Evolutionary conservation across 2,888 invertebrate species (phyloP), one percentile per base, ranked within the genome.

Genomic region (Clanis bilineata): DNA sequence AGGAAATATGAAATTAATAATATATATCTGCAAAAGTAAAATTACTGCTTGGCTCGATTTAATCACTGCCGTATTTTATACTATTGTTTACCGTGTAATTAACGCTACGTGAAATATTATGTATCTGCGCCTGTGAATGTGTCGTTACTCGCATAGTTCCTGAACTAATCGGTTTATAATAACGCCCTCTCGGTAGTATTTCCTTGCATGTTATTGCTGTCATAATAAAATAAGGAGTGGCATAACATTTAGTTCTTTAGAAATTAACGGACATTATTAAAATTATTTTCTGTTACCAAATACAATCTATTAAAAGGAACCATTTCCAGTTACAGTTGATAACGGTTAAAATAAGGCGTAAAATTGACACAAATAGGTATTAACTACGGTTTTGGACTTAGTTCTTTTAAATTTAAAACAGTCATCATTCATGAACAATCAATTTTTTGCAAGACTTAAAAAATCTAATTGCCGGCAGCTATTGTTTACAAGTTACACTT

Each of bases 341-440:
- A n/a, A n/a, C 57, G 62, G 65, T 55, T 51, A 47, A 57, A 55
- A 56, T 56, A 56, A 65, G 57, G 59, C 54, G 61, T 62, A 62
- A 66, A 60, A 43, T 62, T 62, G 58, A 64, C 64, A 60, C 61
- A 65, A 70, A 67, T 65, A 58, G 57, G 51, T 64, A 64, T 57
- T 61, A 61, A 61, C 62, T 39, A n/a, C n/a, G n/a, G n/a, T 62
- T 65, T 54, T 58, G 58, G 62, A 65, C 61, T 41, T 70, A 65
- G 64, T 69, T 71, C 65, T 70, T 74, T 71, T 67, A 73, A 72
- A 73, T 73, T 68, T 74, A 67, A 73, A 77, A 71, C 63, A 68
- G 70, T 76, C 78, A 79, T 80, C 63, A 68, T 70, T 76, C 78
- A 79, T 80, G 73, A 79, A 81, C 77, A 79, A 77, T 73, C 69